Conservation (phyloP, 2,888 invertebrate genomes). For the Dorcus hopei region DNA sequence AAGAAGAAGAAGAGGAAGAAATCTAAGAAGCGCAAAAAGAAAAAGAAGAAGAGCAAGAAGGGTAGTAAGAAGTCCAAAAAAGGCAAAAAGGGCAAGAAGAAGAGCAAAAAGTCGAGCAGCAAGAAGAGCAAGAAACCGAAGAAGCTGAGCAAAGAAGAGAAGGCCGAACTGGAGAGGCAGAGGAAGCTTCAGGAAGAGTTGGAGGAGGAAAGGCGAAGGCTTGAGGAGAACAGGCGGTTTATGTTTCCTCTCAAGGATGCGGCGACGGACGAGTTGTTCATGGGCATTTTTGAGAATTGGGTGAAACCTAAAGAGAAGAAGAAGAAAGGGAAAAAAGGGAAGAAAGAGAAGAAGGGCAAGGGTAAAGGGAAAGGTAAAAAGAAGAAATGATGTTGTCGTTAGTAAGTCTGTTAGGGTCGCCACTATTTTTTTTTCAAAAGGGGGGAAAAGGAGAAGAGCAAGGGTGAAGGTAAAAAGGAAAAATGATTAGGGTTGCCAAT, state of each 20-base stretch:
- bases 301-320: slow-evolving; percentile 20
- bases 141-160: slow-evolving; percentile 34
- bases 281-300: slow-evolving; percentile 41
- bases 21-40: slow-evolving; percentile 21
- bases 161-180: slow-evolving; percentile 33
- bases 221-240: slow-evolving; percentile 39
- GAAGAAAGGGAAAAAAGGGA: slow-evolving; percentile 15
- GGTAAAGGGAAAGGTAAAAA: slow-evolving; percentile 11
- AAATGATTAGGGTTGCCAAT: neutral
- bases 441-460: neutral
- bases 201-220: slow-evolving; percentile 31
- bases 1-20: slow-evolving; percentile 15
- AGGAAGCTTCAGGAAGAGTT: slow-evolving; percentile 32
- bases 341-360: slow-evolving; percentile 13
- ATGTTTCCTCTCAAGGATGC: slow-evolving; percentile 45
- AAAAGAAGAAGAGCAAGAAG: slow-evolving; percentile 26
- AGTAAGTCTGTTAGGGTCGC: neutral
- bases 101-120: slow-evolving; percentile 20
- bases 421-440: too few species aligned
- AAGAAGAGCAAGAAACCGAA: slow-evolving; percentile 23
- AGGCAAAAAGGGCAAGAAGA: slow-evolving; percentile 22
- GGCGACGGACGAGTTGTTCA: slow-evolving; percentile 40
- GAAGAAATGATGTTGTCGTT: slow-evolving; percentile 1
- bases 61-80: slow-evolving; percentile 28
- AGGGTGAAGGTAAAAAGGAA: neutral